phyloP scores from a whole-genome alignment of 2,113 vertebrate species.

The Ochotona curzoniae region DNA sequence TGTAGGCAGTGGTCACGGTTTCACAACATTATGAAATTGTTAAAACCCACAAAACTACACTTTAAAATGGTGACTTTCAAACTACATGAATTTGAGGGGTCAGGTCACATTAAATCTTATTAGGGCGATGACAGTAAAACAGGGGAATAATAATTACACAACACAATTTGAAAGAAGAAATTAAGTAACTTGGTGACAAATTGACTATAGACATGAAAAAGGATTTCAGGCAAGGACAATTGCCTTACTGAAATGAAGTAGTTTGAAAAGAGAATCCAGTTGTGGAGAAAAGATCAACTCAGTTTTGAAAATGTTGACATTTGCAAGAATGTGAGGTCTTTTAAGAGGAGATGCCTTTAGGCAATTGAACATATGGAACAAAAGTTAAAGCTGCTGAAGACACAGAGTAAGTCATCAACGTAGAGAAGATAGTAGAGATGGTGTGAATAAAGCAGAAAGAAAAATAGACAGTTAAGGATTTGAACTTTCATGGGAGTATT shows the following conservation, averaged over 20 bases:
- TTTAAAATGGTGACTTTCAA: not conserved
- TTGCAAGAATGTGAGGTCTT: not conserved
- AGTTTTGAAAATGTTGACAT: constrained; percentile 12
- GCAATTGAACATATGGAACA: constrained; percentile 24
- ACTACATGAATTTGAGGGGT: not conserved
- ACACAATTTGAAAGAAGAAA: not conserved
- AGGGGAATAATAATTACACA: not conserved
- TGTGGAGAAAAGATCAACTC: constrained; percentile 37
- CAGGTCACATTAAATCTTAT: not conserved
- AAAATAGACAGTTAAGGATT: not conserved
- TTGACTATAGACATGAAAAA: constrained; percentile 17
- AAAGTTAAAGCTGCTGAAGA: constrained; percentile 39
- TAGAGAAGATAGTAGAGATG: not conserved
- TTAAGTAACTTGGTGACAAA: not conserved
- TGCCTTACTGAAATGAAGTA: not conserved
- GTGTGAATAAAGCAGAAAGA: not conserved
- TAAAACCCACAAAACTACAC: not conserved
- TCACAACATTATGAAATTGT: not conserved
- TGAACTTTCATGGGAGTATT: not conserved
- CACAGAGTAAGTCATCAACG: constrained; percentile 33
- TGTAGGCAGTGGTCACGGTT: not conserved
- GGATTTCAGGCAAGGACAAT: not conserved
- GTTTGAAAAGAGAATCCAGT: constrained; percentile 10
- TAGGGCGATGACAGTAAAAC: not conserved
- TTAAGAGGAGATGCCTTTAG: not conserved